A percentile compares a stretch with the other conserved stretches of the same genome.
Conservation (phyloP, 2,888 invertebrate species). For the Chydorus sphaericus region DNA sequence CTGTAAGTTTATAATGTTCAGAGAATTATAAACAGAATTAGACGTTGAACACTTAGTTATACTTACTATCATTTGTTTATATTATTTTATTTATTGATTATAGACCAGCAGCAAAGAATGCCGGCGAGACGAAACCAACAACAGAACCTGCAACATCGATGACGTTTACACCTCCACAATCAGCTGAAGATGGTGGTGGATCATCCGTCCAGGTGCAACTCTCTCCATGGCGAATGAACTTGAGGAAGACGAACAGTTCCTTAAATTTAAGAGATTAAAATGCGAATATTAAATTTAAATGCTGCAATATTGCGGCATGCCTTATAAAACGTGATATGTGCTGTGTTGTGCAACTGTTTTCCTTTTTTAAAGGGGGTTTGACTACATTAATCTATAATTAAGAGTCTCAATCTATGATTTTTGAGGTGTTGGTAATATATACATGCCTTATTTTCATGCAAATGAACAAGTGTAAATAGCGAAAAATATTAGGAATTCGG, state of each 20-base stretch:
- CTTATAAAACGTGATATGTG: not conserved
- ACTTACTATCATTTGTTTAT: not conserved
- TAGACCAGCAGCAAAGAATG: not conserved
- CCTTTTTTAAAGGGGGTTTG: too few species aligned
- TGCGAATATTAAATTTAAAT: not conserved
- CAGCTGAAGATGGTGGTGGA: not conserved
- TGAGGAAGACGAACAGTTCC: slow-evolving; percentile 79
- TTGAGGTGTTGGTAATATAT: too few species aligned
- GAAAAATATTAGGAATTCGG: too few species aligned
- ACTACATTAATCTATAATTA: too few species aligned
- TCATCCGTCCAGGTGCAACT: not conserved
- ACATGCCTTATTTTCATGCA: too few species aligned
- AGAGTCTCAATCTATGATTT: too few species aligned
- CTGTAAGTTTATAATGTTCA: not conserved
- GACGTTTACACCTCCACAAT: not conserved
- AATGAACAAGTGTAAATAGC: too few species aligned
- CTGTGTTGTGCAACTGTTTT: too few species aligned
- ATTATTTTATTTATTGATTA: not conserved
- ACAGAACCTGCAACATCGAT: slow-evolving; percentile 14
- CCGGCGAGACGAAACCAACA: slow-evolving; percentile 17
- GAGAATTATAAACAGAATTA: not conserved
- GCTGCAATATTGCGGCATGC: not conserved
- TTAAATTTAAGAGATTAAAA: slow-evolving; percentile 50
- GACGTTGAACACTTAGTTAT: not conserved
- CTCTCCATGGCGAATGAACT: slow-evolving; percentile 70